These are phyloP conservation scores for Euzophera pinguis DNA, from an alignment of 2,888 invertebrate species.

Conservation along the genomic window DNA sequence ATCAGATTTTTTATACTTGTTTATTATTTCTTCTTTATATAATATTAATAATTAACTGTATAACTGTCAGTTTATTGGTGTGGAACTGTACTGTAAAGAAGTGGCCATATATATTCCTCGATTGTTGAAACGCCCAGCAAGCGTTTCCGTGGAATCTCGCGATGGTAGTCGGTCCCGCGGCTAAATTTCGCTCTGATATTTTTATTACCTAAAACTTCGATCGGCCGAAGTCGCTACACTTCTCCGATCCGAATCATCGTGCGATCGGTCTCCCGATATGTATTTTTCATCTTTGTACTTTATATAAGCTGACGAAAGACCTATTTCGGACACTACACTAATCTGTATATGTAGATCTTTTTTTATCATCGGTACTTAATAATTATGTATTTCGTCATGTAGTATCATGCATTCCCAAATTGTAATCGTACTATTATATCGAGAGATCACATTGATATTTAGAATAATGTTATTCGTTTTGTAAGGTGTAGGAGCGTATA, in stretches of 20 bases:
- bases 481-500: conserved; percentile 66
- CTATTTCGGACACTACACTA: conserved; percentile 51
- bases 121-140: no score
- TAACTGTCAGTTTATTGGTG: no score
- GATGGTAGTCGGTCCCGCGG: conserved; percentile 17
- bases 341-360: conserved; percentile 64
- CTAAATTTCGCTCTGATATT: conserved; percentile 34
- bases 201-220: conserved; percentile 71
- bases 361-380: conserved; percentile 76
- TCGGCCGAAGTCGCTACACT: conserved; percentile 38
- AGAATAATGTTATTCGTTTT: conserved; percentile 73
- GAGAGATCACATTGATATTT: conserved; percentile 68
- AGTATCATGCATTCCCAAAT: conserved; percentile 77
- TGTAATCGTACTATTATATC: conserved; percentile 71
- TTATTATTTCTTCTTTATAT: no score
- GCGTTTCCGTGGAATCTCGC: no score
- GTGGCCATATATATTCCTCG: no score
- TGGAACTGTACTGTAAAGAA: no score
- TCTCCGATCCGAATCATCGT: conserved; percentile 9
- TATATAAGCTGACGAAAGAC: conserved; percentile 45
- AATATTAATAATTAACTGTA: no score
- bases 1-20: no score
- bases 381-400: conserved; percentile 70
- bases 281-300: conserved; percentile 55
- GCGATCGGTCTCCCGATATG: conserved; percentile 26